Evolutionary conservation across 2,797 vertebrate species (phyloP).

Genomic region (Sebastolobus altivelis): DNA sequence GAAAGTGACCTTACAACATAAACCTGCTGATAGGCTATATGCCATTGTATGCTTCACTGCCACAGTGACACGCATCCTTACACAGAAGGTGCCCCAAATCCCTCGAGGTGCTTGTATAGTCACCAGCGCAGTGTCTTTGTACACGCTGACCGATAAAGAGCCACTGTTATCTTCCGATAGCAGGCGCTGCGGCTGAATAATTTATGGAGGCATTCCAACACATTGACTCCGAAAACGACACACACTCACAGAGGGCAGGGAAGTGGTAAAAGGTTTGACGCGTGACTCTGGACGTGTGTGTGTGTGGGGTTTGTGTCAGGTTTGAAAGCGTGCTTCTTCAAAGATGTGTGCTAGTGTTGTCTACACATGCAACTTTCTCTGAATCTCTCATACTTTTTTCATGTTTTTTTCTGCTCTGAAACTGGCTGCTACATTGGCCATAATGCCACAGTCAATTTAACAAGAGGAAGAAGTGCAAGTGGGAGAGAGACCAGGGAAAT

Average conservation of each 20-base stretch:
- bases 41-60: constrained; percentile 52
- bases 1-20: constrained; percentile 70
- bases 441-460: constrained; percentile 52
- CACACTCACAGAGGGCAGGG: constrained; percentile 50
- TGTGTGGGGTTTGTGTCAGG: constrained; percentile 7
- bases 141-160: constrained; percentile 72
- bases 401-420: not conserved
- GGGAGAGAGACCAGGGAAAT: constrained; percentile 26
- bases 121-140: constrained; percentile 53
- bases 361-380: not conserved
- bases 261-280: constrained; percentile 39
- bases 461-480: constrained; percentile 7
- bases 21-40: constrained; percentile 51
- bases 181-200: constrained; percentile 76
- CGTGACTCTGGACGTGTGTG: constrained; percentile 15
- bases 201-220: constrained; percentile 78
- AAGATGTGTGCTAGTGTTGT: not conserved
- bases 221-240: constrained; percentile 55
- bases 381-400: not conserved
- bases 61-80: constrained; percentile 64
- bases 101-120: constrained; percentile 65
- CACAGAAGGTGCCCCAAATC: constrained; percentile 63
- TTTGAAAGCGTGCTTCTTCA: constrained; percentile 1
- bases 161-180: constrained; percentile 76
- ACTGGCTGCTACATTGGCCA: constrained; percentile 13